Percentiles rank a stretch among this genome's conserved stretches.
Conservation (phyloP, 2,113 vertebrate species). For the Dryoscopus gambensis region DNA sequence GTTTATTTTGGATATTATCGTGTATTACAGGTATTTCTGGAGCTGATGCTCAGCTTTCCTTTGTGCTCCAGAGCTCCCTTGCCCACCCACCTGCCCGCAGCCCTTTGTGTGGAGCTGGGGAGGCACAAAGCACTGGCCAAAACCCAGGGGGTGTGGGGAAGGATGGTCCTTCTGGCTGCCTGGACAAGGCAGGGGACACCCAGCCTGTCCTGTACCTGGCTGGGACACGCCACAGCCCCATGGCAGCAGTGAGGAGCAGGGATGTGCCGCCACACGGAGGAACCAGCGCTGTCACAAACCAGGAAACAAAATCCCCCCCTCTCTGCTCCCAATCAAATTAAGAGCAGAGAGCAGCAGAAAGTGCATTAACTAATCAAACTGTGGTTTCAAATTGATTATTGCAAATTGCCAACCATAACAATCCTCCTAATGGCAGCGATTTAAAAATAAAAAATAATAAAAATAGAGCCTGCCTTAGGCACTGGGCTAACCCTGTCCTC, state of each 20-base stretch:
- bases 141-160: background rate
- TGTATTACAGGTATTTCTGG: background rate
- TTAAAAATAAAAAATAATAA: constrained; percentile 45
- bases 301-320: background rate
- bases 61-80: background rate
- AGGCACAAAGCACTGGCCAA: background rate
- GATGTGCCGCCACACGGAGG: rapidly evolving
- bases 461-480: background rate
- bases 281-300: background rate
- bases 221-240: background rate
- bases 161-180: background rate
- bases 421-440: constrained; percentile 60
- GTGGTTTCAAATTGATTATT: constrained; percentile 76
- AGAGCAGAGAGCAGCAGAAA: constrained; percentile 58
- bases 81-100: background rate
- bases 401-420: constrained; percentile 68
- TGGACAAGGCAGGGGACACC: background rate
- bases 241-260: rapidly evolving
- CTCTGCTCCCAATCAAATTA: constrained; percentile 37
- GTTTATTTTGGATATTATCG: background rate
- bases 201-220: too few species aligned
- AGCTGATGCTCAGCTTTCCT: background rate
- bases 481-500: background rate
- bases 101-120: background rate
- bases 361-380: constrained; percentile 73